Evolutionary conservation across 2,113 vertebrate species (phyloP).

Genomic region (Theropithecus gelada): DNA sequence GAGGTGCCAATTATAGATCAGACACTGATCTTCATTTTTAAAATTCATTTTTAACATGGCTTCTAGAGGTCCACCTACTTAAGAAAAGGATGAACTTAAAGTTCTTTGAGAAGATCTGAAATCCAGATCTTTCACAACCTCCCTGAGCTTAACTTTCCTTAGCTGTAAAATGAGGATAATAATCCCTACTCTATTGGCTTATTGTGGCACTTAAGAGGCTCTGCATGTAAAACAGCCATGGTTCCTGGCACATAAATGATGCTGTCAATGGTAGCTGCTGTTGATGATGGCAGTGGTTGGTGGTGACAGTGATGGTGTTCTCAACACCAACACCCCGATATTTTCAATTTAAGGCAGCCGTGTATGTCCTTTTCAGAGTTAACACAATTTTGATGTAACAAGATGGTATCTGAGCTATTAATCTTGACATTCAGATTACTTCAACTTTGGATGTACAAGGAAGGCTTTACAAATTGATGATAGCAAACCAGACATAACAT

Average conservation of each 20-base stretch:
- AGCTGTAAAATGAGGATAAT: neutral
- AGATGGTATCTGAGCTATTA: neutral
- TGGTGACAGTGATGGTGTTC: neutral
- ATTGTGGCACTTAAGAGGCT: neutral
- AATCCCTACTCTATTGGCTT: neutral
- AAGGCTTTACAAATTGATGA: neutral
- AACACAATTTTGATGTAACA: neutral
- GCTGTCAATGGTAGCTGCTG: neutral
- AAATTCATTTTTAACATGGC: neutral
- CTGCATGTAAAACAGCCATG: neutral
- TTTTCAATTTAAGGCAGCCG: neutral
- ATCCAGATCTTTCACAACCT: neutral
- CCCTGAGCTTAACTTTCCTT: neutral
- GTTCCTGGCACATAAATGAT: neutral
- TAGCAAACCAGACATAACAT: neutral
- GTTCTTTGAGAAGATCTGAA: neutral
- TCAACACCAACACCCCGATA: neutral
- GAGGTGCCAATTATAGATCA: neutral
- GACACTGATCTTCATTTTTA: neutral
- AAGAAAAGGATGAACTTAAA: neutral
- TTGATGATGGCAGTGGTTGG: neutral
- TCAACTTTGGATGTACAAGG: neutral
- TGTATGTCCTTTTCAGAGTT: neutral
- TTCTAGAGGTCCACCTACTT: neutral
- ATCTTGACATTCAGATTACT: neutral